phyloP scores from a whole-genome alignment of 53 echinoderm and acorn worm species.

The Henricia sp. region DNA sequence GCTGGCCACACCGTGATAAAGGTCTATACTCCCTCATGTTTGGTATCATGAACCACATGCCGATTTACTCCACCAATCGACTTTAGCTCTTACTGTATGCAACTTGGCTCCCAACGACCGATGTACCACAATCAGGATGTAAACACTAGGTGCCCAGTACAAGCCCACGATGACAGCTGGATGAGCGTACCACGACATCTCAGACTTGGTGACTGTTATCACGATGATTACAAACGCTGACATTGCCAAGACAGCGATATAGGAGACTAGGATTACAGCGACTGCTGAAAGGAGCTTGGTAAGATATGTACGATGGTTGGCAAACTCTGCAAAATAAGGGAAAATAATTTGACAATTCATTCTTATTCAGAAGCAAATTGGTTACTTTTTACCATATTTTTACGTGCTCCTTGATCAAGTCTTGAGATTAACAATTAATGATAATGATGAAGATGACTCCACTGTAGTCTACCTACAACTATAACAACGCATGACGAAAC shows the following conservation, averaged over 20 bases:
- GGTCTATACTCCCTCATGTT: no score
- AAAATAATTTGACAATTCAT: background rate
- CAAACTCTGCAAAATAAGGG: background rate
- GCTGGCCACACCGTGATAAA: no score
- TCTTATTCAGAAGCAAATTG: no score
- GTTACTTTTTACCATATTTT: no score
- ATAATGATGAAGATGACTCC: no score
- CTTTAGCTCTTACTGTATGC: slow-evolving; percentile 35
- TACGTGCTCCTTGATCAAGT: no score
- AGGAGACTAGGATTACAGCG: slow-evolving; percentile 46
- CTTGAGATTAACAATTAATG: no score
- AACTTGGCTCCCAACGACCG: slow-evolving; percentile 33
- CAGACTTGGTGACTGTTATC: slow-evolving; percentile 33
- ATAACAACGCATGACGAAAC: no score
- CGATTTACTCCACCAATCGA: background rate
- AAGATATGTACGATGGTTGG: slow-evolving; percentile 15
- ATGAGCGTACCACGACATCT: slow-evolving; percentile 72
- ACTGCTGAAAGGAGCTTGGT: slow-evolving; percentile 39
- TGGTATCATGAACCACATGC: no score
- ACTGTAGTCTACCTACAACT: no score
- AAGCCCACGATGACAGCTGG: slow-evolving; percentile 59
- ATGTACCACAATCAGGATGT: slow-evolving; percentile 50
- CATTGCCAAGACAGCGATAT: slow-evolving; percentile 18
- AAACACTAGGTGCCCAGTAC: slow-evolving; percentile 61
- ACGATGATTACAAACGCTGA: slow-evolving; percentile 36